Base-by-base conservation (phyloP, 2,888 invertebrate genomes). In the Platynereis dumerilii region DNA sequence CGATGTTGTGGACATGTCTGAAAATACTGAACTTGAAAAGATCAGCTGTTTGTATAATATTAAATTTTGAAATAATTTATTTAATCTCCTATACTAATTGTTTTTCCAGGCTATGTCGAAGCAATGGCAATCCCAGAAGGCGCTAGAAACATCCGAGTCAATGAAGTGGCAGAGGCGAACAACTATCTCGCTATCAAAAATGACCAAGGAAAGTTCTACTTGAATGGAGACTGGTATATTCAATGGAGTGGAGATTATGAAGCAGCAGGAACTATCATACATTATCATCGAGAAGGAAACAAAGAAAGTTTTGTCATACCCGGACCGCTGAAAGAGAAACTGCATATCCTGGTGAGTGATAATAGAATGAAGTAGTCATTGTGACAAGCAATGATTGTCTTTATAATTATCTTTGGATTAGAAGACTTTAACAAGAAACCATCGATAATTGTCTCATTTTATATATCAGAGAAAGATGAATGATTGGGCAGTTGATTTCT, bases 141-240 rank as follows among this genome's bases (percentile, higher is more conserved):
- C 29, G 91, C 93, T 0, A 88, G 92, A 67, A 92, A 92, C 81
- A 91, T 94, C 54, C 87, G 88, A 71, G 88, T 93, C 45, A 88
- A 90, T 80, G 94, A 94, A 83, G 87, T 90, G 80, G 88, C 88
- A 27, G 89, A 89, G 73, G 91, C 92, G 1, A 90, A 89, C 72
- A 92, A 92, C 82, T 93, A 90, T 78, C 87, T 94, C 71, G 91
- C 92, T n/a, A 88, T 94, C 59, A 90, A 89, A 66, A 89, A 89
- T 20, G 87, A 88, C 57, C 87, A 88, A 17, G 89, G 89, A 62
- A 88, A 88, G 77, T 91, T 91, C 80, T 92, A 90, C 84, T 86
- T 94, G 67, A 93, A 91, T 80, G 93, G 91, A 68, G 88, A 91
- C 77, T 87, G 90, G 91, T 91, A 83, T 61, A 85, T 86, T 59